Evolutionary conservation across 2,888 invertebrate genomes (phyloP), one percentile per base, ranked within the genome.

Genomic region (Cerastoderma edule): DNA sequence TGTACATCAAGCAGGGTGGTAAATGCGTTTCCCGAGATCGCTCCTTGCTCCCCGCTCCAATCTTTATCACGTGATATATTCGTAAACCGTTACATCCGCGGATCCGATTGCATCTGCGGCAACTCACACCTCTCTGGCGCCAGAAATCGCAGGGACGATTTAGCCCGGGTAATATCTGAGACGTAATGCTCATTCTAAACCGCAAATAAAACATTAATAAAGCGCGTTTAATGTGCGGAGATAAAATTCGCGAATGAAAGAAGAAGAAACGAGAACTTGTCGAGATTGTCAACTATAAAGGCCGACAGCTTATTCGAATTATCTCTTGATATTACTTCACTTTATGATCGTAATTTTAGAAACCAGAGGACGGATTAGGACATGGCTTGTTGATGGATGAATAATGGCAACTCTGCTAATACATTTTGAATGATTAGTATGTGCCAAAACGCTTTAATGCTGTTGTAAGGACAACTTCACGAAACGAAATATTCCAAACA

Each of bases 231-330:
- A 67, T 67, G 56, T 33, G 54, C 35, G 39, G 60, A 53, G 67
- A 67, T 56, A 44, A 54, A n/a, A 54, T 56, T 39, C 54, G 56
- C 56, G 56, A n/a, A n/a, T n/a, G n/a, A n/a, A n/a, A n/a, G n/a
- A n/a, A n/a, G n/a, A n/a, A n/a, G n/a, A n/a, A n/a, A n/a, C n/a
- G n/a, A n/a, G n/a, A 54, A 56, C 22, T 19, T 39, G 35, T 54
- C 54, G 39, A 67, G 56, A 67, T 67, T 67, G 56, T 67, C 67
- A 56, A 46, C 35, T 33, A n/a, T 67, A 67, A 67, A 67, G 67
- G 30, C 53, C 19, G 27, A 8, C n/a, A 32, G 53, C 44, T 30
- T 54, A 32, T 39, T 39, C 56, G 44, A 56, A 46, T 67, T 67
- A 60, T 60, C 22, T 39, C 32, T 16, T 28, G n/a, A 35, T 39